Evolutionary conservation across 2,888 invertebrate species (phyloP).

Genomic region (Eilema griseolum): DNA sequence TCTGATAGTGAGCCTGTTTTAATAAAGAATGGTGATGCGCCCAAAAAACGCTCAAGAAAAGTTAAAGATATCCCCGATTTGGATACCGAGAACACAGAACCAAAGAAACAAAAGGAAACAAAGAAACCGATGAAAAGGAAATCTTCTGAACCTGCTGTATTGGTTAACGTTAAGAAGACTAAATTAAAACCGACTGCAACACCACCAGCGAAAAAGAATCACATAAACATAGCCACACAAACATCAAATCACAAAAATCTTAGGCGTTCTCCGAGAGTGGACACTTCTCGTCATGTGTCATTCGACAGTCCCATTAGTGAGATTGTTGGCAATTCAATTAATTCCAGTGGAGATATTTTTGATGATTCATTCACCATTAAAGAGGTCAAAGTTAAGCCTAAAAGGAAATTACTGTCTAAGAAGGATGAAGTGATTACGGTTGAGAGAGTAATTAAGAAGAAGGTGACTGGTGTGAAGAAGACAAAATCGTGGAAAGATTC

Average conservation of each 20-base stretch:
- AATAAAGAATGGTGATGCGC: conserved; percentile 45
- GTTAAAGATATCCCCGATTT: conserved; percentile 45
- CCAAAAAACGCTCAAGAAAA: conserved; percentile 53
- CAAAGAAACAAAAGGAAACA: conserved; percentile 50
- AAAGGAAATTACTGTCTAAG: conserved; percentile 66
- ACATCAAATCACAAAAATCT: conserved; percentile 68
- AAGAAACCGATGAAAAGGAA: conserved; percentile 64
- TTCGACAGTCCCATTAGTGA: conserved; percentile 77
- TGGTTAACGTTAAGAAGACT: conserved; percentile 71
- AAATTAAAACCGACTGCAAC: conserved; percentile 73
- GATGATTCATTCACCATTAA: conserved; percentile 78
- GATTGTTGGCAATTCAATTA: conserved; percentile 65
- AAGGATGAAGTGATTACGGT: conserved; percentile 68
- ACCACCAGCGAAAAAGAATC: conserved; percentile 76
- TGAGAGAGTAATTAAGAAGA: conserved; percentile 75
- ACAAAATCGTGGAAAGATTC: conserved; percentile 74
- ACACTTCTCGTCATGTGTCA: conserved; percentile 67
- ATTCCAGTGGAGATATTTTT: conserved; percentile 79
- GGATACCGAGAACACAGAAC: conserved; percentile 69
- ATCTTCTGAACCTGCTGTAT: conserved; percentile 67
- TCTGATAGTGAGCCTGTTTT: conserved; percentile 42
- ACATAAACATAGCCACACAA: conserved; percentile 76
- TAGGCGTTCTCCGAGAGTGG: conserved; percentile 54
- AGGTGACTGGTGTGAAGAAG: conserved; percentile 67
- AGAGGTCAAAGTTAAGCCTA: conserved; percentile 72